Percentiles rank a stretch among this genome's conserved stretches.
Evolutionary conservation across 2,888 invertebrate species (phyloP).

Genomic region (Norana najaformis): DNA sequence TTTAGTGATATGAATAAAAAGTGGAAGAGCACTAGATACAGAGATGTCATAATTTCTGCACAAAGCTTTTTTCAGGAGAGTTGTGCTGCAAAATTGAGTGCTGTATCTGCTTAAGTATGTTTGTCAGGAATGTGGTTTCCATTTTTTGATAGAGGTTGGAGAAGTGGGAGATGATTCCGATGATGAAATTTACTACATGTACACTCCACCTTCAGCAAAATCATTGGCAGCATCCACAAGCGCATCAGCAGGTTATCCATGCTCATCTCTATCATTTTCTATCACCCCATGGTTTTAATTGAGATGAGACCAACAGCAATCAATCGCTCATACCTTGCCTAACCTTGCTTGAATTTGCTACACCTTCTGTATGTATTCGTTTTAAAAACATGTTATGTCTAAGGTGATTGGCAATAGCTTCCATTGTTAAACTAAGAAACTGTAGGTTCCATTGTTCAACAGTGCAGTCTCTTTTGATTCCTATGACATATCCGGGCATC

Average conservation of each 20-base stretch:
- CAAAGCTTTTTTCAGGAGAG: neutral
- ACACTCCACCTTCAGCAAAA: neutral
- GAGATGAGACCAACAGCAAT: too few relatives aligned
- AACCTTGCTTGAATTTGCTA: too few relatives aligned
- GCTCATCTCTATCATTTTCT: neutral
- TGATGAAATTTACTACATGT: conserved; percentile 24
- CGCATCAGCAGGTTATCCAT: neutral
- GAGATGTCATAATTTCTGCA: neutral
- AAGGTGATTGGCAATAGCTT: too few relatives aligned
- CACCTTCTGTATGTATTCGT: too few relatives aligned
- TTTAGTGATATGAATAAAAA: neutral
- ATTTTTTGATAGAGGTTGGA: neutral
- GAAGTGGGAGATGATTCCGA: neutral
- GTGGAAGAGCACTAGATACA: too few relatives aligned
- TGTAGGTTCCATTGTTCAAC: too few relatives aligned
- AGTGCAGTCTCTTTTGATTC: too few relatives aligned
- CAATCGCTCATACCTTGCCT: too few relatives aligned
- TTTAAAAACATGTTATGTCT: too few relatives aligned
- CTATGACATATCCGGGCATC: too few relatives aligned
- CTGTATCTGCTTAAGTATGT: neutral
- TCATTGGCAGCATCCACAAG: neutral
- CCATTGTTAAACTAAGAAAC: too few relatives aligned
- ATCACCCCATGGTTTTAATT: neutral
- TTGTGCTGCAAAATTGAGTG: neutral
- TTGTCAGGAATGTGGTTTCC: neutral